Percentiles rank a stretch among this genome's conserved stretches.
phyloP scores from a whole-genome alignment of 2,797 vertebrate species.

The Acrocephalus scirpaceus region DNA sequence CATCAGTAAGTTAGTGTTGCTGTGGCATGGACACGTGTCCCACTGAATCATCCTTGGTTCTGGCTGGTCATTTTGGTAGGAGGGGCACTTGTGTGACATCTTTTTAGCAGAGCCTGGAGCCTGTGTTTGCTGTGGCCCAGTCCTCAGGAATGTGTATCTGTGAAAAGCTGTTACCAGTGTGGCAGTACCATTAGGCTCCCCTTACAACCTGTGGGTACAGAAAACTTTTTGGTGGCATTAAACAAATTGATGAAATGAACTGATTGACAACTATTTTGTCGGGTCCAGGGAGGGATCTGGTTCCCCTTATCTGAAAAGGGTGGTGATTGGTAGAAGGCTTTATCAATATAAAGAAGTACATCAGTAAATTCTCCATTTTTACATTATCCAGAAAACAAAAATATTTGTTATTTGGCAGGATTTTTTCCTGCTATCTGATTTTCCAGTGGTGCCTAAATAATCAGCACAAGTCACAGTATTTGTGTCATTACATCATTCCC shows the following conservation, averaged over 20 bases:
- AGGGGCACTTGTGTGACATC: not conserved
- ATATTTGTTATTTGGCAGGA: not conserved
- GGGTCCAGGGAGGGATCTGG: not conserved
- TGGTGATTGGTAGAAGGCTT: not conserved
- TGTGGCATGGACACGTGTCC: fast-evolving
- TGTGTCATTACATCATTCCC: not conserved
- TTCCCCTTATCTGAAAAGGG: not conserved
- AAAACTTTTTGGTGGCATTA: not conserved
- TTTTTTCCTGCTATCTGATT: not conserved
- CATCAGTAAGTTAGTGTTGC: not conserved
- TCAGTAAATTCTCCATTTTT: not conserved
- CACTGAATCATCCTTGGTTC: not conserved
- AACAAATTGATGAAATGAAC: not conserved
- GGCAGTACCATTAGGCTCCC: not conserved
- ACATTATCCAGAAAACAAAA: not conserved
- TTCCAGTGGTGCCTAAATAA: not conserved
- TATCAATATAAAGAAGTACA: not conserved
- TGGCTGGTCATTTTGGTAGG: not conserved
- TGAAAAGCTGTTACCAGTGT: not conserved
- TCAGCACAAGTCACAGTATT: not conserved
- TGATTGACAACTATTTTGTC: not conserved
- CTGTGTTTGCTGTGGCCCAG: not conserved
- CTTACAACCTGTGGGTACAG: not conserved
- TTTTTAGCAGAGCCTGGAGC: not conserved
- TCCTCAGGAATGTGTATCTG: not conserved